Evolutionary conservation across 1,140 invertebrate genomes (phyloP), one percentile per base, ranked within the genome.

Genomic region (Formica exsecta): DNA sequence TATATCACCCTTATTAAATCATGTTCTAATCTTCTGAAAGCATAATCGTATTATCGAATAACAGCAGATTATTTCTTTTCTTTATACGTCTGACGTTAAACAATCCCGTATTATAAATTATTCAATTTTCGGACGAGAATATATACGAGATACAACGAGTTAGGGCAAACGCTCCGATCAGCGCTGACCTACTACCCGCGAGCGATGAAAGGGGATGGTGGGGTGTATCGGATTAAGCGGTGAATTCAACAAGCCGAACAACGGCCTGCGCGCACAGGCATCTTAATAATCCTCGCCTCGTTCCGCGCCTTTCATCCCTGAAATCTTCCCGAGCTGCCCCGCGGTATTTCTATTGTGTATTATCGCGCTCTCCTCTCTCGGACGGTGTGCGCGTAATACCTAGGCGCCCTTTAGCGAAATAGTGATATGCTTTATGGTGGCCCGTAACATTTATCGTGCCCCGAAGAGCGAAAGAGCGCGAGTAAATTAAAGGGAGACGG

Each of bases 381-480:
- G 79, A 73, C 70, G 81, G 80, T 85, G 71, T 71, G 70, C 75
- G 64, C 80, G 88, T 85, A 61, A 85, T 85, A 51, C 74, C 86
- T 70, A 75, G 90, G 84, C 90, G 76, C 88, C 88, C 83, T 90
- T 91, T 80, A 74, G 71, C 87, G 81, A 85, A 90, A 92, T 85
- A 81, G 87, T 88, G 92, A 93, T 91, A 89, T 90, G 92, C 81
- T 92, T 92, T 92, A 92, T 90, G 92, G 83, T 87, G 88, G 84
- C 92, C 89, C 86, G 86, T 92, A 90, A 92, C 89, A 91, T 91
- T 90, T 86, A 86, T 86, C 84, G 65, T 41, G 64, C 75, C 74
- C 81, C 44, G 70, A 64, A 44, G 75, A 79, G 25, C 48, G 62
- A 86, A 25, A 76, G 76, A 54, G 88, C 22, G 22, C 22, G 22